Base-by-base conservation (phyloP, 2,888 invertebrate species). In the Drosophila lacicola region DNA sequence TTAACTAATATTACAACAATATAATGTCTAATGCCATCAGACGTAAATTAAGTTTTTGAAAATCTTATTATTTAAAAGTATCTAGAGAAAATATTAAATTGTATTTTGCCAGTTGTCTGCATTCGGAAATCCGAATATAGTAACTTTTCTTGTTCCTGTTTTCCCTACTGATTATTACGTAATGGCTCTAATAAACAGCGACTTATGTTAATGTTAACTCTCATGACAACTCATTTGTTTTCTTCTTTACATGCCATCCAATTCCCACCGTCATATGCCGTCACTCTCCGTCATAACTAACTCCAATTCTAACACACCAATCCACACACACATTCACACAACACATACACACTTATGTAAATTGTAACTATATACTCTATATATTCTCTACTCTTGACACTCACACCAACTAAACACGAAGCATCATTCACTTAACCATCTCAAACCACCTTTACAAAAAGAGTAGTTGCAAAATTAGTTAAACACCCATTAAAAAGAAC, bases 211-310 rank as follows among this genome's bases (percentile, higher is more conserved):
- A 70, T 65, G 33, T 64, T 66, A 73, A 64, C 56, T 70, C 70
- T 88, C 79, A 88, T 81, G 45, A 65, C 44, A 51, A 78, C 74
- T 76, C 82, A 80, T 83, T 86, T 85, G 72, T 89, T 90, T 75
- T 72, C 72, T 72, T 72, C 70, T 72, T 90, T 90, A 89, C 90
- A 90, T 90, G 91, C 90, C 90, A 90, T 90, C 85, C 83, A 86
- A 75, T 71, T 80, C 84, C 84, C 79, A 78, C 86, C 86, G 81
- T 88, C 85, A 82, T 78, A 78, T 73, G 78, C 79, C 78, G 76
- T 65, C 70, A 77, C 66, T 73, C 78, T 88, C 74, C 85, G 74
- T 76, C 84, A 82, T 78, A 69, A 81, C 61, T 72, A 75, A 82
- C 67, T 72, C 54, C 58, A 70, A 71, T 67, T 65, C 54, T 54